Evolutionary conservation across 2,888 invertebrate genomes (phyloP), one percentile per base, ranked within the genome.

Genomic region (Odontomyia ornata): DNA sequence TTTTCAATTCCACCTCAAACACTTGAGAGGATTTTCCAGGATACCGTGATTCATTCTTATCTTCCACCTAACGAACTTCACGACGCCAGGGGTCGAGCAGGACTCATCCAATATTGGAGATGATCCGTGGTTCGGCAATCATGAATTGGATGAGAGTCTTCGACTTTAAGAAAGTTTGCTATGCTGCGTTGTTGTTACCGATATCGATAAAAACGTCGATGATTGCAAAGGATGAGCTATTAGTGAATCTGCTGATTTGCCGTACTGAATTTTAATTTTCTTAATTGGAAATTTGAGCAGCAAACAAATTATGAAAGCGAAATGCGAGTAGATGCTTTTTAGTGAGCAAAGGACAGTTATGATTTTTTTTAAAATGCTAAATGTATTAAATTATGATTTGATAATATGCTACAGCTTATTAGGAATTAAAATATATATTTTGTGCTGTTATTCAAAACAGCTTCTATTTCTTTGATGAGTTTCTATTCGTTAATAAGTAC

Each of bases 251-350:
- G 13, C 21, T 36, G 73, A 73, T 73, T 73, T 60, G 36, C 25
- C 52, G 73, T 73, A 36, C 65, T 36, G 73, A 78, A 72, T 78
- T 73, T 78, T 78, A 78, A 78, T 78, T 78, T 78, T 60, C 76
- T 67, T 78, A 78, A 78, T 78, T 78, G 78, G 78, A 78, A 78
- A 78, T 75, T 76, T 75, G 78, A 78, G 76, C n/a, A 76, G 27
- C 52, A 60, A 36, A 36, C 57, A 73, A 73, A 73, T 73, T 43
- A 78, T 71, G 60, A 67, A 64, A 36, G 43, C 28, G 60, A 75
- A 77, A 77, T n/a, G n/a, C 73, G 65, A 77, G 69, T n/a, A n/a
- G n/a, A 52, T 9, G 52, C 52, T 52, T 52, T 52, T 52, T 9
- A 52, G 52, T 2, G 13, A 4, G 18, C 52, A 52, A 9, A 52